Evolutionary conservation across 2,888 invertebrate genomes (phyloP).

Genomic region (Geotrupes spiniger): DNA sequence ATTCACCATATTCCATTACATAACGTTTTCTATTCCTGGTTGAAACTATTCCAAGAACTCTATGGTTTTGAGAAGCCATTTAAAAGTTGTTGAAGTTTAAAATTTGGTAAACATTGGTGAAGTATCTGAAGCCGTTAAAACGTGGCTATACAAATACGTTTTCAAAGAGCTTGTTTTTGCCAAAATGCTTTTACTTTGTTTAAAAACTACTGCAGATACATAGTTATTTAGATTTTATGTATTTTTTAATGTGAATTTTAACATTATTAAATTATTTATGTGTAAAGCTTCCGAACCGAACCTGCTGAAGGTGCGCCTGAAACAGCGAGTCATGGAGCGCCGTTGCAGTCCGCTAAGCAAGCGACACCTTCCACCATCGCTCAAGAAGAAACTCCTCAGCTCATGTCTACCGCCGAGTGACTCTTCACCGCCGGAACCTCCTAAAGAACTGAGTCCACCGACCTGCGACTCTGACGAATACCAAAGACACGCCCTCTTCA

Average conservation of each 20-base stretch:
- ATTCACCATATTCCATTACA: too few species aligned
- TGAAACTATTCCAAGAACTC: too few species aligned
- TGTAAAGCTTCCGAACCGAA: slow-evolving; percentile 89
- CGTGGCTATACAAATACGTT: too few species aligned
- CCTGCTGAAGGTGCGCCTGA: slow-evolving; percentile 88
- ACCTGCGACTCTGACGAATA: slow-evolving; percentile 65
- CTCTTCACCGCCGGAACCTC: slow-evolving; percentile 56
- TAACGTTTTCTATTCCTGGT: too few species aligned
- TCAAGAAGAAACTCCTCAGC: slow-evolving; percentile 67
- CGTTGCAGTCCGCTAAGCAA: slow-evolving; percentile 88
- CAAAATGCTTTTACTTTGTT: too few species aligned
- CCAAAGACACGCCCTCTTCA: slow-evolving; percentile 70
- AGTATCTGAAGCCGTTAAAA: too few species aligned
- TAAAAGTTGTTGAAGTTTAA: too few species aligned
- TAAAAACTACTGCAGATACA: too few species aligned
- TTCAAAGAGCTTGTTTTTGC: too few species aligned
- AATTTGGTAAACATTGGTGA: too few species aligned
- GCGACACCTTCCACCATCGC: slow-evolving; percentile 73
- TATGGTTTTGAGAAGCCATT: too few species aligned
- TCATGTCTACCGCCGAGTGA: slow-evolving; percentile 62
- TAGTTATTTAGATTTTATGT: too few species aligned
- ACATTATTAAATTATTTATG: not conserved
- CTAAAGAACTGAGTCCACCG: slow-evolving; percentile 57
- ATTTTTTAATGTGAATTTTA: not conserved
- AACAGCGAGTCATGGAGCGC: slow-evolving; percentile 93